Conservation (phyloP, 1,140 invertebrate species). For the Drosophila sucinea region DNA sequence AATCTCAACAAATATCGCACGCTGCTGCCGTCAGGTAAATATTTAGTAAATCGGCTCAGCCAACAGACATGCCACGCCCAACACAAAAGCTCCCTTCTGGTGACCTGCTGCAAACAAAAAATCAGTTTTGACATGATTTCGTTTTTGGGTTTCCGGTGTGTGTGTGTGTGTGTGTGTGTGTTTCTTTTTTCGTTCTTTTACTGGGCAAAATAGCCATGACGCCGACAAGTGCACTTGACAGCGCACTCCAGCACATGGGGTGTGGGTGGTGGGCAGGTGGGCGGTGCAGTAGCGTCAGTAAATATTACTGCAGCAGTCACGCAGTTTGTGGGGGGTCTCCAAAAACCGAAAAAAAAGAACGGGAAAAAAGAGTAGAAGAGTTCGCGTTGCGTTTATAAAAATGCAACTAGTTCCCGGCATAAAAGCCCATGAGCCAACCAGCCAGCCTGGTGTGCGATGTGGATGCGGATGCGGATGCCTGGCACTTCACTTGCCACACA, state of each 20-base stretch:
- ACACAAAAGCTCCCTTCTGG: not conserved
- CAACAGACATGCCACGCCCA: slow-evolving; percentile 30
- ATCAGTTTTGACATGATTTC: slow-evolving; percentile 65
- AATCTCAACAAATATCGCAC: slow-evolving; percentile 35
- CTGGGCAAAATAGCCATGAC: slow-evolving; percentile 74
- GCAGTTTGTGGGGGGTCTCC: slow-evolving; percentile 28
- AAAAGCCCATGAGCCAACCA: slow-evolving; percentile 45
- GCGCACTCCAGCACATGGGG: slow-evolving; percentile 54
- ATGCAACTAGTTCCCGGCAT: slow-evolving; percentile 73
- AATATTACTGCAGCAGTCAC: slow-evolving; percentile 67
- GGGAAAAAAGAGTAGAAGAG: slow-evolving; percentile 35
- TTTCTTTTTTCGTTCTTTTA: slow-evolving; percentile 44
- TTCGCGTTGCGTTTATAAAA: slow-evolving; percentile 66
- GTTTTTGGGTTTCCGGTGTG: slow-evolving; percentile 33
- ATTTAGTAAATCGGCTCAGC: slow-evolving; percentile 79
- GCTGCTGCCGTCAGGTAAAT: slow-evolving; percentile 60
- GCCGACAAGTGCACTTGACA: slow-evolving; percentile 79
- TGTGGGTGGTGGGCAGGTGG: slow-evolving; percentile 13
- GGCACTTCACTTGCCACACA: slow-evolving; percentile 41
- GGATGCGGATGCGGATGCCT: slow-evolving; percentile 44
- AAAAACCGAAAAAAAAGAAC: slow-evolving; percentile 41
- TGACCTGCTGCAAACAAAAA: slow-evolving; percentile 47
- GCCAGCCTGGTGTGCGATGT: slow-evolving; percentile 14
- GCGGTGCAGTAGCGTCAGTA: slow-evolving; percentile 59
- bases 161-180: not conserved